Base-by-base conservation (phyloP, 2,113 vertebrate species). In the Gymnogyps californianus region DNA sequence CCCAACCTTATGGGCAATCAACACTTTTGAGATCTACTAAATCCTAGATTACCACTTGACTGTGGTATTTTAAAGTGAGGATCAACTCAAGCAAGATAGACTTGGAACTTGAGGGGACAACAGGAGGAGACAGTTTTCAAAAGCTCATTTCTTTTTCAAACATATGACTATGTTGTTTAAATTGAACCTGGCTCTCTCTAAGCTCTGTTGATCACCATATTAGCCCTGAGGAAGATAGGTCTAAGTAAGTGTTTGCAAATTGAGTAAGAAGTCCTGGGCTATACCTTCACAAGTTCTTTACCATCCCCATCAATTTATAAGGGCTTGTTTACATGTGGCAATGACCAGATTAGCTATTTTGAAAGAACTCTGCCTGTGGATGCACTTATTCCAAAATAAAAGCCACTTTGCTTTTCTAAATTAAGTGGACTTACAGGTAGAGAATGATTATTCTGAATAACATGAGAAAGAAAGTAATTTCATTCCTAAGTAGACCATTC, bases 341-440 rank as follows among this genome's bases (percentile, higher is more conserved):
- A 83, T 83, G 84, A 80, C 62, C 62, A 90, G 87, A 95, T 94
- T 70, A 94, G 46, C 78, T 81, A 1, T 96, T 96, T 96, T 72
- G 95, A 94, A 96, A 96, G 49, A 91, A 51, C 82, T 77, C 49
- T 85, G 62, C 46, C 82, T 81, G 46, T 91, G 89, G 84, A 96
- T 76, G 89, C 54, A 38, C 51, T 95, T 91, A 72, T 25, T 96
- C 78, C 94, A 96, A 77, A 97, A 90, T 83, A 94, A 96, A 92
- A 91, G 78, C 62, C 84, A 49, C 59, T 80, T 91, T 21, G 26
- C 49, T 93, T 72, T 91, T 87, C 74, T 85, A 72, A 94, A 69
- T 81, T 61, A 70, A 82, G 54, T 47, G 58, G 20, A 64, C 11
- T 46, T 81, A 25, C 2, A 61, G 59, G 34, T 89, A 40, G 10